Evolutionary conservation across 2,888 invertebrate species (phyloP).

Genomic region (Drosophila ezoana): DNA sequence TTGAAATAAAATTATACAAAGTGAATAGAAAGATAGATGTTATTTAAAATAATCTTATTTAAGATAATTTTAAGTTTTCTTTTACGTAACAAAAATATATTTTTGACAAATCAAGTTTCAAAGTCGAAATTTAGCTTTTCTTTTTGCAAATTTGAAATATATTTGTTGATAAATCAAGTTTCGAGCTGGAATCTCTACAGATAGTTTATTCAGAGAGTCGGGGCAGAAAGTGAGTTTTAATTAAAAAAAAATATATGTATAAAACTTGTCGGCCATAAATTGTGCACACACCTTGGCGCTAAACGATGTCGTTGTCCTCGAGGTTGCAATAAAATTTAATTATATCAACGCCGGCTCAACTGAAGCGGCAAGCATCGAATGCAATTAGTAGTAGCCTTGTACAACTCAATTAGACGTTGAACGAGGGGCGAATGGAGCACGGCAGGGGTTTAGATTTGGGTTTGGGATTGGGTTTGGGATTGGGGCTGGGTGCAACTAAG

Average conservation of each 20-base stretch:
- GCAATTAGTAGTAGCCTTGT: constrained; percentile 83
- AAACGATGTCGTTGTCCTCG: constrained; percentile 50
- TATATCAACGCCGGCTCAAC: constrained; percentile 74
- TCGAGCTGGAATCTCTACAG: too few relatives aligned
- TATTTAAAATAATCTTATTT: too few relatives aligned
- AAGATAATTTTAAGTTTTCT: too few relatives aligned
- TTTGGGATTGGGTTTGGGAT: too few relatives aligned
- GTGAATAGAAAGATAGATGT: too few relatives aligned
- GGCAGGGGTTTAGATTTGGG: not conserved
- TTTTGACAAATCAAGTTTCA: too few relatives aligned
- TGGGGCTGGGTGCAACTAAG: constrained; percentile 32
- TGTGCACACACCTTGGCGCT: constrained; percentile 39
- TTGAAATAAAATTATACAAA: too few relatives aligned
- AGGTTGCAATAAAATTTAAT: constrained; percentile 78
- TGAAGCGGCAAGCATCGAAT: constrained; percentile 82
- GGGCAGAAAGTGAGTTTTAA: constrained; percentile 54
- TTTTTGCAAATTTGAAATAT: too few relatives aligned
- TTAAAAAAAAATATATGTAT: constrained; percentile 62
- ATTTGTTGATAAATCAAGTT: too few relatives aligned
- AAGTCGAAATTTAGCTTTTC: too few relatives aligned
- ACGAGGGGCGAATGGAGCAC: not conserved
- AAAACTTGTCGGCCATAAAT: constrained; percentile 63
- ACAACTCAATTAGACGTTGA: constrained; percentile 82
- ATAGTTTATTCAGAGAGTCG: too few relatives aligned
- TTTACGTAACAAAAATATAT: too few relatives aligned